phyloP scores from a whole-genome alignment of 2,888 invertebrate species.

The Leptopilina syphax region DNA sequence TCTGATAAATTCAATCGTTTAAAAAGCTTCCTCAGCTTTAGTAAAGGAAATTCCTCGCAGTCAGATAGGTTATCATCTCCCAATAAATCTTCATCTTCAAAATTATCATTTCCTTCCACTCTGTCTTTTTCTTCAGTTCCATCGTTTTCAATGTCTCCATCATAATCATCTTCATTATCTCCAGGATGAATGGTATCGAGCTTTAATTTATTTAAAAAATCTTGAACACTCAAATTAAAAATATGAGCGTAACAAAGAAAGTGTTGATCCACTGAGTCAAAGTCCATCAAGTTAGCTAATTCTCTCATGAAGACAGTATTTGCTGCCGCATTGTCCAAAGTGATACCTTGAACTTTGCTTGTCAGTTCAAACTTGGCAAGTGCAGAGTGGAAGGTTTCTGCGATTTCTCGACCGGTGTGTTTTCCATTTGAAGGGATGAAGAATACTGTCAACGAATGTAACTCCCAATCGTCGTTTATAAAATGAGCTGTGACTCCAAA shows the following conservation, averaged over 20 bases:
- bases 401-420: slow-evolving; percentile 11
- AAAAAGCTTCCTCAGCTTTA: not conserved
- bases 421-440: slow-evolving; percentile 4
- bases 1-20: not conserved
- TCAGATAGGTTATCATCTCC: not conserved
- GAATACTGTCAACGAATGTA: slow-evolving; percentile 1
- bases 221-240: slow-evolving; percentile 63
- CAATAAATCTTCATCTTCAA: not conserved
- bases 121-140: slow-evolving; percentile 4
- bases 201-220: slow-evolving; percentile 48
- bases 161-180: slow-evolving; percentile 22
- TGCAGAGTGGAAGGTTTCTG: not conserved
- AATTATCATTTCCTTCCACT: not conserved
- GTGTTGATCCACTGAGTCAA: slow-evolving; percentile 57
- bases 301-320: slow-evolving; percentile 40
- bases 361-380: slow-evolving; percentile 17
- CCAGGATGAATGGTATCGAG: not conserved
- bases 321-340: slow-evolving; percentile 41
- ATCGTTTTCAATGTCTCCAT: slow-evolving; percentile 28
- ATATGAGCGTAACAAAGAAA: slow-evolving; percentile 64
- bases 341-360: slow-evolving; percentile 34
- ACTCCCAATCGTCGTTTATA: not conserved
- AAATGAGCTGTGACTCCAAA: not conserved
- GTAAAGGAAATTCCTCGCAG: not conserved
- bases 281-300: slow-evolving; percentile 27